Evolutionary conservation across 2,888 invertebrate genomes (phyloP).

Genomic region (Cheilosia vernalis): DNA sequence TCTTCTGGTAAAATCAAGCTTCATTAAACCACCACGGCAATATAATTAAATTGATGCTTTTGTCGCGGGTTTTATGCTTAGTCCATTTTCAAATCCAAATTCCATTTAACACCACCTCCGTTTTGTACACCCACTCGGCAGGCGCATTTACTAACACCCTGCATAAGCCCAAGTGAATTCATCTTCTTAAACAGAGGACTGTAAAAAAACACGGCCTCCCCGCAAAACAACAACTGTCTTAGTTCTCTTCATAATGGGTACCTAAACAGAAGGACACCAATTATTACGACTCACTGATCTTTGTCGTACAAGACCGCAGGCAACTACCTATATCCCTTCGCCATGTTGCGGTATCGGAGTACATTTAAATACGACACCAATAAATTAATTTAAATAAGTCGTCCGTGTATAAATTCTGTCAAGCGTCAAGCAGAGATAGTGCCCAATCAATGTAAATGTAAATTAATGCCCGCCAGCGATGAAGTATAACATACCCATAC

Average conservation of each 20-base stretch:
- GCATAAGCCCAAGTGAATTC: too few species aligned
- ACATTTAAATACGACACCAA: slow-evolving; percentile 19
- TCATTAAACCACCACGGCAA: too few species aligned
- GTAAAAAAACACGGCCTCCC: too few species aligned
- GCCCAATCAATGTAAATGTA: slow-evolving; percentile 42
- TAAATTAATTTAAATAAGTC: slow-evolving; percentile 52
- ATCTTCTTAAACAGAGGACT: too few species aligned
- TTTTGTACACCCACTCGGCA: too few species aligned
- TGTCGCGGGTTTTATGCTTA: too few species aligned
- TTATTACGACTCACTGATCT: slow-evolving; percentile 25
- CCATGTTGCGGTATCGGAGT: not conserved
- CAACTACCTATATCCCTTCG: not conserved
- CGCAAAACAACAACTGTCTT: slow-evolving; percentile 21
- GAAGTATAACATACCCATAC: too few species aligned
- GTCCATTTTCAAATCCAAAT: too few species aligned
- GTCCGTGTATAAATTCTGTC: slow-evolving; percentile 12
- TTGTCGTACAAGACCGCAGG: not conserved
- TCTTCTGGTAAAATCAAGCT: too few species aligned
- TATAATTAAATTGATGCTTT: too few species aligned
- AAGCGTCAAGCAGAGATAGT: slow-evolving; percentile 16
- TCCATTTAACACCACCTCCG: too few species aligned
- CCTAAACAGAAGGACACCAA: slow-evolving; percentile 6
- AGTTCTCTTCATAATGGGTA: slow-evolving; percentile 22
- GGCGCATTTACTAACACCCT: too few species aligned
- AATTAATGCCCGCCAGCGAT: slow-evolving; percentile 38